Base-by-base conservation (phyloP, 2,888 invertebrate species). In the Lacanobia wlatinum region DNA sequence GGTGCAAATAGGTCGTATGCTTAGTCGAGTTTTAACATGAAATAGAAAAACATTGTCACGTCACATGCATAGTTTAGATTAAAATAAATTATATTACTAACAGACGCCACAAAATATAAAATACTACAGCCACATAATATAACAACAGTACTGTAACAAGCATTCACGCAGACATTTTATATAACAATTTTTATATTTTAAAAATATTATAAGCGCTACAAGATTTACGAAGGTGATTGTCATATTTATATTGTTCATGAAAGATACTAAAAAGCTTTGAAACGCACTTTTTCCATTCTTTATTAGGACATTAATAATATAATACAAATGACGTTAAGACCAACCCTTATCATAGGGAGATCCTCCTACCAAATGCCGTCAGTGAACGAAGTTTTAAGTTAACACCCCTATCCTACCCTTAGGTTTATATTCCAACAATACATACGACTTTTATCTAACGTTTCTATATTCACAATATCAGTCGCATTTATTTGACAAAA, bases 221-320 rank as follows among this genome's bases (percentile, higher is more conserved):
- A 80, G 84, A 78, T 69, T 80, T 60, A 76, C 66, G 80, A 80
- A 84, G 70, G 77, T 80, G 84, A 84, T 83, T 83, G 80, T 65
- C 65, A 53, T 52, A 78, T 62, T 62, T 60, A 43, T 46, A 78
- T 78, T 66, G 63, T 71, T 70, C 14, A 67, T 60, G 28, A 67
- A 34, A 75, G 53, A 34, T 67, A 60, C 50, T 79, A 60, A 65
- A 78, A 56, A 73, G 70, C 70, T 70, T 65, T 62, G 21, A 59
- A 70, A 78, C 48, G 64, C 56, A 50, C 43, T 40, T 52, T 18
- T 53, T 23, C 38, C 4, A 46, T 34, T 43, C 52, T 23, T 60
- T 53, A 50, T 58, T 46, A 38, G 9, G 18, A 60, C 40, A 38
- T 23, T 34, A 56, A 50, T 38, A 18, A 34, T 34, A 56, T 34